Evolutionary conservation across 2,113 vertebrate genomes (phyloP), one percentile per base, ranked within the genome.

Genomic region (rat (Rattus norvegicus)): DNA sequence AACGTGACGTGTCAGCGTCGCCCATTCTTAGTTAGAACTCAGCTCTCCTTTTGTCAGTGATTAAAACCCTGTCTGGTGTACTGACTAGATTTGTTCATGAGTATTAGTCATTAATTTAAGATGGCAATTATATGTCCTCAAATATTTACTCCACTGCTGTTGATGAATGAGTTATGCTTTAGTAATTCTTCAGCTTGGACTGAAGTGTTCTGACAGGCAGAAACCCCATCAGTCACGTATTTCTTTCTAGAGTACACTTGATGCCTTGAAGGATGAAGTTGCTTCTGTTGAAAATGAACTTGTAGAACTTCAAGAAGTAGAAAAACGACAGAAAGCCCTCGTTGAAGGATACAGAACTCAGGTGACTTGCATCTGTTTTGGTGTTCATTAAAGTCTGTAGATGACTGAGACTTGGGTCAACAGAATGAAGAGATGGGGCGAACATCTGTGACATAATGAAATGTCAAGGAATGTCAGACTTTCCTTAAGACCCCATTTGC

Each of bases 201-300:
- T 77, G 28, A 12, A 89, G 59, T 88, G 80, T 95, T 88, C 26
- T 89, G 92, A 77, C 92, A 24, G 63, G 59, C 94, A 91, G 79
- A 63, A 91, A 93, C 26, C 56, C n/a, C 5, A 95, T 86, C 33
- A 72, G 1, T 89, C 95, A 36, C 81, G 1, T 95, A 30, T 97
- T 96, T 43, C n/a, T 96, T 95, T 52, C 54, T 98, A 99, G 99
- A 98, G 85, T 52, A 98, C 93, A 14, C 92, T 99, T 96, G 95
- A 97, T 96, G 94, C 95, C 73, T 26, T 99, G 98, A 98, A 99
- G 96, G 98, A 98, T 47, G 98, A 97, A 83, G 92, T 98, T 90
- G 72, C 96, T 81, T 98, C 98, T 80, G 98, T 97, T 94, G 98
- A 99, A 97, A 97, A 98, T 28, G 98, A 99, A 26, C 97, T 99